Evolutionary conservation across 2,888 invertebrate species (phyloP), one percentile per base, ranked within the genome.

Genomic region (Microchrysa polita): DNA sequence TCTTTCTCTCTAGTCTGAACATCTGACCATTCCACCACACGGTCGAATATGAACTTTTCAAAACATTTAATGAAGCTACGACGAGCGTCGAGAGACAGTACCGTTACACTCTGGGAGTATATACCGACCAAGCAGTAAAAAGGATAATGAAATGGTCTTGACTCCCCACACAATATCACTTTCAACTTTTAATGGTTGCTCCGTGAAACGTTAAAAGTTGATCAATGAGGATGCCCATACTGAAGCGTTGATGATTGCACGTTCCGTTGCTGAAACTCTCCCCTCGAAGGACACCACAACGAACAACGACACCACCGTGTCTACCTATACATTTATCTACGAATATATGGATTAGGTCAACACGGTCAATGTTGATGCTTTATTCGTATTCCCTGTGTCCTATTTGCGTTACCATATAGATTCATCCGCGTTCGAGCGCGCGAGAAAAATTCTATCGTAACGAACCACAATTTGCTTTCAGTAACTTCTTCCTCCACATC

Each of bases 121-220:
- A 5, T 2, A 34, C 27, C 27, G 27, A 34, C 27, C 2, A 34
- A 7, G 2, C 27, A 34, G n/a, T n/a, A n/a, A n/a, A n/a, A 34
- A 34, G 27, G 27, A 34, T 34, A 34, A 2, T 34, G 27, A 34
- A 34, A 34, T 34, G 27, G 27, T 7, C 48, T 48, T 12, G 48
- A 4, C 16, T 2, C 48, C 4, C 52, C n/a, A 52, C 10, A 55
- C 55, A 55, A 55, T 55, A 55, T 55, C 55, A 55, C 20, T 20
- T 55, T 55, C 55, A 55, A 55, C 55, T 55, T 16, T 55, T 55
- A 55, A 55, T 55, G 55, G 2, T 10, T 7, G 10, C 22, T 10
- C 55, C 5, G 52, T 20, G 18, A 18, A 55, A 20, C 48, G 16
- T 48, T n/a, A 48, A n/a, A 48, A 48, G 48, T 48, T 48, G 48